Evolutionary conservation across 2,113 vertebrate genomes (phyloP), one percentile per base, ranked within the genome.

Genomic region (Microcebus jonahi): DNA sequence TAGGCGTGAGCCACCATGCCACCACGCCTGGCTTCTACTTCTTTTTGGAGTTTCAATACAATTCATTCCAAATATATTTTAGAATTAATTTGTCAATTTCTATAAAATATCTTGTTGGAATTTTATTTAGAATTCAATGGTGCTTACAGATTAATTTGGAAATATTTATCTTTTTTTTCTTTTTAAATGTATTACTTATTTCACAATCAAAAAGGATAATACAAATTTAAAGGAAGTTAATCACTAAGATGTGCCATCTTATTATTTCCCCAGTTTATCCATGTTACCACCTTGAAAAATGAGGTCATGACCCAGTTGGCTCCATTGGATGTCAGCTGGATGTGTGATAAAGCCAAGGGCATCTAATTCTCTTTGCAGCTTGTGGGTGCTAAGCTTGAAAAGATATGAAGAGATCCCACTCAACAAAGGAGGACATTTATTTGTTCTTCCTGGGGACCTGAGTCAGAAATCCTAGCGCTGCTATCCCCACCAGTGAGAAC

Each of bases 201-300:
- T 91, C 96, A 97, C 63, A 94, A 90, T 94, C 79, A 82, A 94
- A 93, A 85, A 71, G 31, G 45, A 50, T 71, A 94, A 61, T 76
- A 85, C 71, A 88, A 90, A 83, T 18, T 34, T 88, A 91, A 86
- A 83, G 82, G 67, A 79, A 94, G 34, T 96, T 71, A 94, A 83
- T 96, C 73, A 86, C 83, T 50, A 73, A 95, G 92, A 82, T 57
- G 59, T 88, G 50, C 89, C 95, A 94, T 84, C 79, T 77, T 53
- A 85, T 73, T 77, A 83, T 70, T 34, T 87, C 57, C 31, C 53
- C 71, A 82, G 31, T 48, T 91, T 42, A 93, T 77, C n/a, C 94
- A 21, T 10, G 6, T 81, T 59, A 67, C 88, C 61, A 63, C 83
- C 73, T 89, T 87, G 42, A 67, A 89, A 95, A 93, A 84, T 63